Base-by-base conservation (phyloP, 2,888 invertebrate species). In the Megastigmus dorsalis region DNA sequence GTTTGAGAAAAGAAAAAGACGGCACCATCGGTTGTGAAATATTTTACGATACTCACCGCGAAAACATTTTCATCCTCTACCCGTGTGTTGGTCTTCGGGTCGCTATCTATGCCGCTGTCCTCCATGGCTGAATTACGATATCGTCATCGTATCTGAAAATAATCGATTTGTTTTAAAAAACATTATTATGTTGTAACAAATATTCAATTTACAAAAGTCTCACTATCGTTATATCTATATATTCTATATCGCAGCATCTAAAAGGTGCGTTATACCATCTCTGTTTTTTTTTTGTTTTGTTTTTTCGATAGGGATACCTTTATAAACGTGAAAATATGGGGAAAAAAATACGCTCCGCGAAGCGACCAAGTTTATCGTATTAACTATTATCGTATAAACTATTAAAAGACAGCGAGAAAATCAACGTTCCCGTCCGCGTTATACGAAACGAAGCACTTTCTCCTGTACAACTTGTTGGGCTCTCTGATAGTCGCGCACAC, bases 71-170 rank as follows among this genome's bases (percentile, higher is more conserved):
- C 88, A 73, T 88, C 88, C 76, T 88, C 88, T 28, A 78, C 77
- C 38, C 82, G 83, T 69, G 80, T 84, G 75, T 81, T 82, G 23
- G 83, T 79, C 75, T 88, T 89, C 10, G 89, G 89, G 80, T 89
- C 89, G 80, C 88, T 89, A 71, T 89, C 89, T 79, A 89, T 89
- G 54, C 89, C 89, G 78, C 89, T 89, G 79, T 89, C 89, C 81
- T 89, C 89, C 88, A 88, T 88, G 52, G 33, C 30, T 6, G 28
- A 18, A 41, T 41, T 41, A 59, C 15, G 20, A 1, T 36, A 10
- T 30, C 1, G 20, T 74, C 50, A 66, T 23, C 6, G 9, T 20
- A n/a, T n/a, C n/a, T n/a, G n/a, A n/a, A n/a, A n/a, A n/a, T n/a
- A n/a, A n/a, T n/a, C n/a, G n/a, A n/a, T 54, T 48, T 63, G 0